Evolutionary conservation across 2,113 vertebrate species (phyloP), one percentile per base, ranked within the genome.

Genomic region (Burhinus oedicnemus): DNA sequence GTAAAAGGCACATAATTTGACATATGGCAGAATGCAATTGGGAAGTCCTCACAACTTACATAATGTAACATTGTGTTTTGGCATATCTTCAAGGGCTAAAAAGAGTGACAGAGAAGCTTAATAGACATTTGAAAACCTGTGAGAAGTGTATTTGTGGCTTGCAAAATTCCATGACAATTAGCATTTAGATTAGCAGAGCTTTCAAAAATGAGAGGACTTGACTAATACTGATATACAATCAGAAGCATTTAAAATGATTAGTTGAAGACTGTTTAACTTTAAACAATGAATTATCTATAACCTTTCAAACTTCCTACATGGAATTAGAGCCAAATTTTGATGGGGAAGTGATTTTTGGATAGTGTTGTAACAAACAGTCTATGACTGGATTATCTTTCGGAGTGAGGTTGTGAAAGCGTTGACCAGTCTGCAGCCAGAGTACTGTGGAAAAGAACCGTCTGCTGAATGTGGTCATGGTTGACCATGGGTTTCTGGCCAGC

Each of bases 131-230:
- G 66, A 71, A 95, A 95, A 96, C 62, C 58, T 83, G 47, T 38
- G 42, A 49, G 82, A 91, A 94, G n/a, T 85, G 32, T 74, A 72
- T 90, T 45, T 85, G 83, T 87, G 93, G 74, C 77, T 95, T 95
- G 74, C 79, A 83, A 54, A 89, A 92, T 84, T 85, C 87, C 70
- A 23, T 61, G 8, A 76, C 89, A 84, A 49, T 89, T 92, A 81
- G 66, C 77, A 79, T 76, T 44, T 92, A 62, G 66, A 94, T 82
- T 82, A 95, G 52, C 69, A 76, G 68, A 91, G 74, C 62, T 85
- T 91, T 92, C 49, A 75, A 87, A 95, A 83, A 11, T 13, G 42
- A 91, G 83, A 79, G 72, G 38, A 91, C 40, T 76, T 76, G 38
- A 66, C 58, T 93, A 82, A 87, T 82, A 52, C 74, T 62, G 88